phyloP scores from a whole-genome alignment of 2,888 invertebrate species.

The Eumacrocentrus americanus region DNA sequence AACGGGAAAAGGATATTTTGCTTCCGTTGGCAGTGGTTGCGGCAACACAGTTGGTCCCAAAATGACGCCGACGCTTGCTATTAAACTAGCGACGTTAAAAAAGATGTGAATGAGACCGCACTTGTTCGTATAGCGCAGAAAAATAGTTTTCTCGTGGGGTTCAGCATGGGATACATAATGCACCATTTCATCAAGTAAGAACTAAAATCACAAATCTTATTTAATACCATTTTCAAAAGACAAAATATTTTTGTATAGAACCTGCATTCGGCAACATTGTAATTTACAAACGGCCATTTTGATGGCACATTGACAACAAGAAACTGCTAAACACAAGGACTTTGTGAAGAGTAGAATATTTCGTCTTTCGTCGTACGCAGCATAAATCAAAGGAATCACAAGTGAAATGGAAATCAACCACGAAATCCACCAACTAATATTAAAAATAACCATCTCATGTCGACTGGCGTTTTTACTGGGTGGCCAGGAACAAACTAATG shows the following conservation, averaged over 20 bases:
- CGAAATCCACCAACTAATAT: constrained; percentile 16
- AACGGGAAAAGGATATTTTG: constrained; percentile 43
- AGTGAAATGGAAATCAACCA: constrained; percentile 11
- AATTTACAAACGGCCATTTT: constrained; percentile 27
- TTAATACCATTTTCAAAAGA: not conserved
- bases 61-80: constrained; percentile 30
- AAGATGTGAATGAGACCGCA: constrained; percentile 31
- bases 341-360: constrained; percentile 14
- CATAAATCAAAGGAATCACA: constrained; percentile 12
- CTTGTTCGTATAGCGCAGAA: constrained; percentile 36
- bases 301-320: constrained; percentile 3
- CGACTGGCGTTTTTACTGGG: constrained; percentile 15
- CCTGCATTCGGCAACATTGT: constrained; percentile 23
- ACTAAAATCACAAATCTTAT: constrained; percentile 21
- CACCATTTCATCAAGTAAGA: constrained; percentile 27
- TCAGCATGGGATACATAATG: constrained; percentile 26
- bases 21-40: constrained; percentile 42
- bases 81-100: constrained; percentile 27
- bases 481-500: constrained; percentile 23
- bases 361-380: constrained; percentile 3
- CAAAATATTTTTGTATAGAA: not conserved
- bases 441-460: constrained; percentile 7
- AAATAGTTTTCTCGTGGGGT: constrained; percentile 26
- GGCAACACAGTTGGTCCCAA: constrained; percentile 31
- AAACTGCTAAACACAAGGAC: constrained; percentile 17